Conservation (phyloP, 2,888 invertebrate species). For the Sesamia inferens region DNA sequence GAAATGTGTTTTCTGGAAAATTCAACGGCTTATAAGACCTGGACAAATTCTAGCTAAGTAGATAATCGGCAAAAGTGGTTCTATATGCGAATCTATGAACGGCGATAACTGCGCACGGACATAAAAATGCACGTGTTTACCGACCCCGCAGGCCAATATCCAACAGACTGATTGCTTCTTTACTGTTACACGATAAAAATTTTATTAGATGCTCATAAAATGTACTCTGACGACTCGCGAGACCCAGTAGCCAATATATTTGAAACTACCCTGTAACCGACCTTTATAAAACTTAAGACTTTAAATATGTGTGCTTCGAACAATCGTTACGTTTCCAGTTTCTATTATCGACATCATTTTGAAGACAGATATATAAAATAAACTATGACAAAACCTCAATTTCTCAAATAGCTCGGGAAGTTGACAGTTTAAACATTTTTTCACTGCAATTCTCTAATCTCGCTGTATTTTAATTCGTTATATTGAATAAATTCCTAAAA, state of each 20-base stretch:
- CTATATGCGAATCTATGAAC: constrained; percentile 74
- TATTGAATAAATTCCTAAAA: constrained; percentile 63
- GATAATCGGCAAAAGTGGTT: constrained; percentile 72
- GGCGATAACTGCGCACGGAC: constrained; percentile 79
- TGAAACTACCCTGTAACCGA: constrained; percentile 87
- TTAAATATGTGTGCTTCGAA: constrained; percentile 65
- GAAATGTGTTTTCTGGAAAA: neutral
- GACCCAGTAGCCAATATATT: constrained; percentile 88
- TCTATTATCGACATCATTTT: constrained; percentile 36
- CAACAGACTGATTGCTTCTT: constrained; percentile 89
- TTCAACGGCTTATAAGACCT: constrained; percentile 24
- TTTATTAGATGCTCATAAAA: constrained; percentile 89
- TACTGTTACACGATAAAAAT: constrained; percentile 90
- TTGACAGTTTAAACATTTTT: neutral
- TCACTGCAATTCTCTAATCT: constrained; percentile 13
- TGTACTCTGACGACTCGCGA: constrained; percentile 86
- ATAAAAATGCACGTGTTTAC: constrained; percentile 90
- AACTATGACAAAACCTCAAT: neutral
- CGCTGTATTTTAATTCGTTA: constrained; percentile 29
- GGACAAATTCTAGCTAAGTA: constrained; percentile 56
- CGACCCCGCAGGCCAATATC: constrained; percentile 87
- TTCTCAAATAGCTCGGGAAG: neutral
- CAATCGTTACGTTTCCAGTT: constrained; percentile 43
- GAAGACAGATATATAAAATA: constrained; percentile 11
- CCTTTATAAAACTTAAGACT: constrained; percentile 81